A percentile compares a stretch with the other conserved stretches of the same genome.
Conservation (phyloP, 1,140 invertebrate species). For the fruit fly (Drosophila melanogaster) region Release_6_plus_ISO1_MT NT_033779.5:9025001-9025500, state of each 20-base stretch:
- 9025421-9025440: neutral
- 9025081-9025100: constrained; percentile 95
- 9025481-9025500: too few relatives aligned
- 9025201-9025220: constrained; percentile 86
- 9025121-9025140: constrained; percentile 95
- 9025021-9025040: constrained; percentile 91
- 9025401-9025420: constrained; percentile 1
- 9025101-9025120: constrained; percentile 96
- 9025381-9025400: constrained; percentile 13
- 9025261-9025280: constrained; percentile 36
- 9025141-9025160: constrained; percentile 92
- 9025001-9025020: constrained; percentile 91
- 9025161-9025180: constrained; percentile 93
- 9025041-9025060: constrained; percentile 90
- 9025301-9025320: constrained; percentile 12
- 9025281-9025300: constrained; percentile 29
- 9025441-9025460: constrained; percentile 4
- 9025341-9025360: neutral
- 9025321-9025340: neutral
- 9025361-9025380: constrained; percentile 1
- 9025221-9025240: constrained; percentile 6
- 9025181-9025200: constrained; percentile 93
- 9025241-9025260: constrained; percentile 55
- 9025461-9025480: too few relatives aligned
- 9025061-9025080: constrained; percentile 94